Base-by-base conservation (phyloP, 1,140 invertebrate species). In the Trichogramma pretiosum region DNA sequence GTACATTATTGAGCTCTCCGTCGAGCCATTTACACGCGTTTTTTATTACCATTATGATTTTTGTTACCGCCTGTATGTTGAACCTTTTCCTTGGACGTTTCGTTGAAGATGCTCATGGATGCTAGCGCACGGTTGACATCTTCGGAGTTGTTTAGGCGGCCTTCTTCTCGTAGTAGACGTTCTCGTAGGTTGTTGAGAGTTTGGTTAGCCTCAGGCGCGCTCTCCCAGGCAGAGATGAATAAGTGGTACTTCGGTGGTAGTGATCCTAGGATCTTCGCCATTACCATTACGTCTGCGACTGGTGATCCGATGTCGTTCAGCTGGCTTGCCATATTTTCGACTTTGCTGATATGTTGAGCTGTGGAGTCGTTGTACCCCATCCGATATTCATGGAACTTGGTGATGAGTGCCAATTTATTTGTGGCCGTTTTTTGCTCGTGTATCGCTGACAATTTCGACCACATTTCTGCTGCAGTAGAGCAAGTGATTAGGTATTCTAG, bases 1-100 rank as follows among this genome's bases (percentile, higher is more conserved):
- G 45, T 22, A 57, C 55, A 28, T 57, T 37, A 7, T 46, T 47
- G 13, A 58, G 50, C 5, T 17, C 37, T 23, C 53, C 50, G 23
- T 23, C 21, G 13, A 28, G 14, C 52, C 52, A 59, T 49, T n/a
- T n/a, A n/a, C n/a, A n/a, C 7, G 7, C 13, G 7, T 8, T 30
- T 30, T 30, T 30, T 30, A 7, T 13, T 30, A 13, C 13, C 7
- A 13, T 30, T 30, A 13, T 8, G n/a, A 30, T 30, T 30, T 30
- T 30, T 30, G 7, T 30, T 13, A 9, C 13, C 13, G 7, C 26
- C 26, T 8, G 7, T 8, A 30, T 13, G 7, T 8, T 7, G n/a
- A 9, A 9, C 13, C 7, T 30, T 30, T 30, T 30, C 26, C 7
- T 30, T 8, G 7, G 26, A 30, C 13, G 26, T 8, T n/a, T 35